Conservation (phyloP, 2,797 vertebrate species). For the Lates japonicus region DNA sequence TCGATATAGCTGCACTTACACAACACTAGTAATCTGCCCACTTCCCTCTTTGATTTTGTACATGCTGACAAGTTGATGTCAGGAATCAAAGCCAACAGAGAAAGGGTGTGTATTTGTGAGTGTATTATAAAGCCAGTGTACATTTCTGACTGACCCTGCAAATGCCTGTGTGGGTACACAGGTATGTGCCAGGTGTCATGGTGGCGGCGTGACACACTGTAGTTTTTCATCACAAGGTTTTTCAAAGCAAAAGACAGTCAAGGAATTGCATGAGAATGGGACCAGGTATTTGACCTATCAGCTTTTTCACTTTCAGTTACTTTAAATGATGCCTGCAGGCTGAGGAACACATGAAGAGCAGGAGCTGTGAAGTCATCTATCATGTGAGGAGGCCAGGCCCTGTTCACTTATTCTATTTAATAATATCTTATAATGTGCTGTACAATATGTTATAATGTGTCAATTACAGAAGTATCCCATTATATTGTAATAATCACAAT, state of each 20-base stretch:
- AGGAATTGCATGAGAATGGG: neutral
- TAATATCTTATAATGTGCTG: too few species aligned
- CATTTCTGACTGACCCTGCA: neutral
- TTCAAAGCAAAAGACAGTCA: neutral
- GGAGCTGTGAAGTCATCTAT: neutral
- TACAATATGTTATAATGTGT: neutral
- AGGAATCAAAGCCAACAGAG: neutral
- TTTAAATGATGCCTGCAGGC: neutral
- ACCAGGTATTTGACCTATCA: neutral
- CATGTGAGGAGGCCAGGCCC: neutral
- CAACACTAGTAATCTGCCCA: neutral
- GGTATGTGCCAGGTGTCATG: neutral
- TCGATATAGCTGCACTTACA: neutral
- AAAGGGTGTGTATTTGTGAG: neutral
- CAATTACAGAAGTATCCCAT: neutral
- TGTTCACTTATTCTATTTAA: neutral
- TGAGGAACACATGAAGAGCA: neutral
- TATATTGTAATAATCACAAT: neutral
- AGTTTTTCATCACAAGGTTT: constrained; percentile 7
- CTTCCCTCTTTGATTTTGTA: neutral
- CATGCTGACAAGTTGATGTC: neutral
- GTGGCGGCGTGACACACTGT: neutral
- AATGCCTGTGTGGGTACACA: neutral
- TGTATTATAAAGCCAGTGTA: neutral
- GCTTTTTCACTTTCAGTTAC: constrained; percentile 4